Percentiles rank a stretch among this genome's conserved stretches.
Evolutionary conservation across 1,140 invertebrate genomes (phyloP).

Genomic region (Dendroctonus ponderosae): DNA sequence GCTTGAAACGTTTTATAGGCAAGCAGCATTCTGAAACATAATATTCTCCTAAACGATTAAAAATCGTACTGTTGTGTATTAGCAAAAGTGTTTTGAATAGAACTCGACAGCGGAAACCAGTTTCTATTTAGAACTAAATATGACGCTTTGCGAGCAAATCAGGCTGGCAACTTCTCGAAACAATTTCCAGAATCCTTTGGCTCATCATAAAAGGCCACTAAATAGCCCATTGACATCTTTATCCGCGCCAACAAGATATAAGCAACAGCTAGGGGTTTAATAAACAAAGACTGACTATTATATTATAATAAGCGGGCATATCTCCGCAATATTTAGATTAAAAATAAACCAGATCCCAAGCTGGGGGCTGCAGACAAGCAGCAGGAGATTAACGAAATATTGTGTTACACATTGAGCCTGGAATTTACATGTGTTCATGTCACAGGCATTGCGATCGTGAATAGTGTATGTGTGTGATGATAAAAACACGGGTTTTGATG

Average conservation of each 20-base stretch:
- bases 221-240: constrained; percentile 5
- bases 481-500: too few relatives aligned
- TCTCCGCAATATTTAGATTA: constrained; percentile 24
- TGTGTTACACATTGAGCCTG: constrained; percentile 40
- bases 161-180: too few relatives aligned
- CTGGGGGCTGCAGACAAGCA: constrained; percentile 39
- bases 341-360: constrained; percentile 40
- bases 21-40: too few relatives aligned
- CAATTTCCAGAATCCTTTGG: too few relatives aligned
- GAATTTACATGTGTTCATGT: constrained; percentile 36
- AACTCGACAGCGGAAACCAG: too few relatives aligned
- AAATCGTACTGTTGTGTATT: too few relatives aligned
- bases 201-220: neutral
- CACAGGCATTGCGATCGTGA: constrained; percentile 5
- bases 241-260: neutral
- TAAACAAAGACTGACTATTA: constrained; percentile 19
- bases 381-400: constrained; percentile 46
- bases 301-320: constrained; percentile 10
- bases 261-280: constrained; percentile 10
- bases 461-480: too few relatives aligned
- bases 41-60: too few relatives aligned
- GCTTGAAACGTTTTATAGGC: too few relatives aligned
- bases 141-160: too few relatives aligned
- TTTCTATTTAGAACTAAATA: too few relatives aligned
- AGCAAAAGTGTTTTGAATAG: too few relatives aligned